phyloP scores from a whole-genome alignment of 1,140 invertebrate species.

The Drosophila asahinai region DNA sequence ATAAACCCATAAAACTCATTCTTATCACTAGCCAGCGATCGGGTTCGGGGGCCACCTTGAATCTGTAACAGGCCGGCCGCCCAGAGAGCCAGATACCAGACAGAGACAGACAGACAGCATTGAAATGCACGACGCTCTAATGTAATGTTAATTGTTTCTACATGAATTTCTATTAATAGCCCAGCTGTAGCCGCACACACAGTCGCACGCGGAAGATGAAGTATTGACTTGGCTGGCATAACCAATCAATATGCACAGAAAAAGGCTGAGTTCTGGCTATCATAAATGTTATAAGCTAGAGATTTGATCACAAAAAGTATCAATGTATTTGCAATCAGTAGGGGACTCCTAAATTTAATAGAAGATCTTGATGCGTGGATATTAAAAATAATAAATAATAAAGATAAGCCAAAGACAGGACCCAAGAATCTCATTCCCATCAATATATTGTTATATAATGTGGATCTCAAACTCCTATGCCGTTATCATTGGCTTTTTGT shows the following conservation, averaged over 20 bases:
- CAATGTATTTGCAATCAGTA: not conserved
- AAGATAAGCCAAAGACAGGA: not conserved
- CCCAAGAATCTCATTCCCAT: not conserved
- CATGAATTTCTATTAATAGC: slow-evolving; percentile 65
- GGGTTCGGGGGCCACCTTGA: slow-evolving; percentile 56
- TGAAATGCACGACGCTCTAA: slow-evolving; percentile 57
- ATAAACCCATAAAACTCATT: slow-evolving; percentile 32
- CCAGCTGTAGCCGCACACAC: slow-evolving; percentile 15
- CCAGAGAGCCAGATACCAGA: slow-evolving; percentile 18
- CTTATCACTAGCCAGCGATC: slow-evolving; percentile 35
- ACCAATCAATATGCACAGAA: slow-evolving; percentile 22
- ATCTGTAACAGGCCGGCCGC: slow-evolving; percentile 62
- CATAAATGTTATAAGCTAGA: not conserved
- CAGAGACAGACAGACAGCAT: slow-evolving; percentile 23
- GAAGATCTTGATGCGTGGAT: no score
- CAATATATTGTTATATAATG: not conserved
- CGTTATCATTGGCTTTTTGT: slow-evolving; percentile 2
- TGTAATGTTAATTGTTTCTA: slow-evolving; percentile 68
- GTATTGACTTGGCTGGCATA: slow-evolving; percentile 45
- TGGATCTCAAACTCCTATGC: not conserved
- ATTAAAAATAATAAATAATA: not conserved
- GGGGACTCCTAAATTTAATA: no score
- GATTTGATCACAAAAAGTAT: not conserved
- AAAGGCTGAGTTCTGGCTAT: not conserved
- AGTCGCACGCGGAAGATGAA: slow-evolving; percentile 57